A percentile compares a stretch with the other conserved stretches of the same genome.
phyloP scores from a whole-genome alignment of 2,113 vertebrate genomes.

The Lagopus leucura region DNA sequence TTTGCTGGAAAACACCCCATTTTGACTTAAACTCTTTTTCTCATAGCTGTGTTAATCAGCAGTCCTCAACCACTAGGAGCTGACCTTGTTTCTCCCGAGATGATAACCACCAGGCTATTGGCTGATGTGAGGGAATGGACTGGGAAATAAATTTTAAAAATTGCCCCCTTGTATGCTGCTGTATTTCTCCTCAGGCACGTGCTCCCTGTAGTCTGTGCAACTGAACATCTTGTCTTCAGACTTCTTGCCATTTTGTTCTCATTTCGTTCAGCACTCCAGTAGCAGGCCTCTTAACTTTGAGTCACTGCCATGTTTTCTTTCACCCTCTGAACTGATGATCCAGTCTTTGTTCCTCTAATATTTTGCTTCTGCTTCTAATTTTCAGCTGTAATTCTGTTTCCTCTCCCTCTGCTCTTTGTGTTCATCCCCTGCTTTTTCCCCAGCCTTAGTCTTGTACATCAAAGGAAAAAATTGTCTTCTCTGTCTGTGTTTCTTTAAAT shows the following conservation, averaged over 20 bases:
- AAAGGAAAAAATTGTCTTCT: neutral
- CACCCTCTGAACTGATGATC: neutral
- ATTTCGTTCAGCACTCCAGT: neutral
- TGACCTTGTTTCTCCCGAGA: neutral
- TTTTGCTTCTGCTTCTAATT: slow-evolving; percentile 2
- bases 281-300: neutral
- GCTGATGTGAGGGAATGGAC: neutral
- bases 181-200: neutral
- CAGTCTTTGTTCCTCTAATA: neutral
- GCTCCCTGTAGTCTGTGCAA: neutral
- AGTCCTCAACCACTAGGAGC: neutral
- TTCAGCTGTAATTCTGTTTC: slow-evolving; percentile 7
- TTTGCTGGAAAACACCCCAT: neutral
- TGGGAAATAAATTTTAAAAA: neutral
- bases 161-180: fast-evolving
- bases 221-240: neutral
- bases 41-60: neutral
- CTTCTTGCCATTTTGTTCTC: neutral
- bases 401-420: neutral
- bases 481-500: neutral
- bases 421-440: neutral
- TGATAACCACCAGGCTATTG: neutral
- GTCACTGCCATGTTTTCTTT: neutral
- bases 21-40: neutral
- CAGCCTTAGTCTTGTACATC: neutral